phyloP scores from a whole-genome alignment of 2,113 vertebrate genomes.

The Danio rerio region DNA sequence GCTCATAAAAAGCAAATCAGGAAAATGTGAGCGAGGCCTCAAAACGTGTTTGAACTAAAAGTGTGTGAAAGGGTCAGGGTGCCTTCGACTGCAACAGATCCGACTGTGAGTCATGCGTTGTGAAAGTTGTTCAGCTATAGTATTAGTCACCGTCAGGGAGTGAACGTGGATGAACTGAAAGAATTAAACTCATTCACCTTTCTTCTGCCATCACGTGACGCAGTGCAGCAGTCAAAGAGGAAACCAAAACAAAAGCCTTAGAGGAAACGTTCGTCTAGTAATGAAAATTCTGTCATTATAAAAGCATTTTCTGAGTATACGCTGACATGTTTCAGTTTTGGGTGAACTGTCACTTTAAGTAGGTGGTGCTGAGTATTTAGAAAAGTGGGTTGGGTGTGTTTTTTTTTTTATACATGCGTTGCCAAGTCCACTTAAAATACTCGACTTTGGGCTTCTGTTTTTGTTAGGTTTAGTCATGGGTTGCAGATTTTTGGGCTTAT shows the following conservation, averaged over 20 bases:
- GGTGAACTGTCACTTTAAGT: neutral
- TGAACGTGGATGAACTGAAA: constrained; percentile 34
- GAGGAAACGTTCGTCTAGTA: neutral
- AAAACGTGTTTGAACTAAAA: constrained; percentile 51
- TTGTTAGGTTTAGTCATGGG: too few species aligned
- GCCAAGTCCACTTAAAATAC: too few species aligned
- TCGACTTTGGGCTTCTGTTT: too few species aligned
- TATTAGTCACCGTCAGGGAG: constrained; percentile 53
- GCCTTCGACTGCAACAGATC: constrained; percentile 17
- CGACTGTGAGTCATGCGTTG: constrained; percentile 43
- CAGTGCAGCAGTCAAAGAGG: constrained; percentile 15
- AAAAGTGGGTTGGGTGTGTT: neutral
- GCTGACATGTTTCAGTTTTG: neutral
- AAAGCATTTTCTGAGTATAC: neutral
- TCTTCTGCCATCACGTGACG: constrained; percentile 15
- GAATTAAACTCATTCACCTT: constrained; percentile 38
- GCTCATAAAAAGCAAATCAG: constrained; percentile 52
- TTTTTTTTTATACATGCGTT: too few species aligned
- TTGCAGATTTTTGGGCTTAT: too few species aligned
- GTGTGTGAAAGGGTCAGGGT: constrained; percentile 38
- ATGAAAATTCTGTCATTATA: neutral
- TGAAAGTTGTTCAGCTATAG: constrained; percentile 53
- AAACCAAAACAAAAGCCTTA: constrained; percentile 39
- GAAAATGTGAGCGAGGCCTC: constrained; percentile 51
- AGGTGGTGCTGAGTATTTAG: neutral